Conservation (phyloP, 2,888 invertebrate species). For the Cynaeus angustus region DNA sequence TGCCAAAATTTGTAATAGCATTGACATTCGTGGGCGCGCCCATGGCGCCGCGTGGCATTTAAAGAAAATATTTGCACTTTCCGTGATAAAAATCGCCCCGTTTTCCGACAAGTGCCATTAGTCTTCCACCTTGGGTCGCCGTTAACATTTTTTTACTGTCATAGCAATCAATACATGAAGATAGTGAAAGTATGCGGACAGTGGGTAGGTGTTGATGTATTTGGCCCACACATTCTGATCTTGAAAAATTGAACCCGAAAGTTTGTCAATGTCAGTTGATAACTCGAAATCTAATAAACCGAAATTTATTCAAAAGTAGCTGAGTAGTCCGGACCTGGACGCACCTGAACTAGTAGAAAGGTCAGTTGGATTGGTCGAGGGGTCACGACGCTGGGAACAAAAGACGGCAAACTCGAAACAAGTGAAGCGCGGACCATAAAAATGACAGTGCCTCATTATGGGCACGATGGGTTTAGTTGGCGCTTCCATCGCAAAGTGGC, state of each 20-base stretch:
- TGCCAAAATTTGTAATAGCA: background rate
- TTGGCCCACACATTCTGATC: constrained; percentile 46
- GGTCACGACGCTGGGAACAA: constrained; percentile 42
- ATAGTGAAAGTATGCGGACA: constrained; percentile 45
- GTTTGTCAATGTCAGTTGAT: constrained; percentile 36
- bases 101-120: constrained; percentile 42
- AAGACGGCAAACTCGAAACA: constrained; percentile 42
- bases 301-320: constrained; percentile 30
- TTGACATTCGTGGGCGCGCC: background rate
- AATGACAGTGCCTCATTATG: constrained; percentile 43
- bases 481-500: background rate
- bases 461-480: constrained; percentile 34
- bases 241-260: constrained; percentile 39
- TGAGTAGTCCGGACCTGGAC: background rate
- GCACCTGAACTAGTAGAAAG: constrained; percentile 38
- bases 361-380: constrained; percentile 25
- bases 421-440: constrained; percentile 45
- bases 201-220: constrained; percentile 47
- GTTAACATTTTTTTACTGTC: constrained; percentile 49
- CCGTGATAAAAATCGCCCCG: constrained; percentile 30
- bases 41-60: constrained; percentile 22
- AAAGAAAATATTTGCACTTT: constrained; percentile 23
- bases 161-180: constrained; percentile 44
- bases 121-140: constrained; percentile 31
- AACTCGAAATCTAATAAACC: constrained; percentile 29